phyloP scores from a whole-genome alignment of 1,140 invertebrate genomes.

The Heterodera carotae region DNA sequence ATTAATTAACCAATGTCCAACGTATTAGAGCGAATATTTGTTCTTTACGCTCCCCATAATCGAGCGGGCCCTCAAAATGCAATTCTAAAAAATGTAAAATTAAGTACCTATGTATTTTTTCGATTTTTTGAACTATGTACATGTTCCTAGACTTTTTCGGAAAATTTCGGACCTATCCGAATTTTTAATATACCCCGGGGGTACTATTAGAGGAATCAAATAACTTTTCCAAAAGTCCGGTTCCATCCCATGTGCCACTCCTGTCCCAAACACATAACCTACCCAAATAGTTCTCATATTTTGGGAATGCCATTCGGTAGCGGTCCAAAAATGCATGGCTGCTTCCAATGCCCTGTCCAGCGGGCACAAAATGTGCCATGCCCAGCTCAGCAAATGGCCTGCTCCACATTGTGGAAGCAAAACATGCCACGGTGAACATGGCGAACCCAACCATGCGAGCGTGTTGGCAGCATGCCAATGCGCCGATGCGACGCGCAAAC shows the following conservation, averaged over 20 bases:
- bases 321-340: constrained; percentile 20
- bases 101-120: background rate
- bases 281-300: constrained; percentile 52
- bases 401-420: constrained; percentile 2
- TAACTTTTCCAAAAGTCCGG: background rate
- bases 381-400: constrained; percentile 1
- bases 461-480: constrained; percentile 27
- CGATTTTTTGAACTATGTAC: background rate
- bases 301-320: constrained; percentile 28
- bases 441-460: constrained; percentile 25
- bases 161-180: too few species aligned
- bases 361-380: constrained; percentile 23
- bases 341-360: constrained; percentile 10
- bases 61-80: constrained; percentile 46
- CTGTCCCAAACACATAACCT: background rate
- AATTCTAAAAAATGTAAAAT: constrained; percentile 27
- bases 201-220: too few species aligned
- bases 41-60: constrained; percentile 33
- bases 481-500: constrained; percentile 39
- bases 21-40: constrained; percentile 38
- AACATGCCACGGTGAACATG: constrained; percentile 26
- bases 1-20: constrained; percentile 33
- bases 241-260: too few species aligned
- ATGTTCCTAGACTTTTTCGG: constrained; percentile 4
- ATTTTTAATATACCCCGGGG: too few species aligned